Conservation (phyloP, 2,888 invertebrate species). For the Malacosoma neustria region DNA sequence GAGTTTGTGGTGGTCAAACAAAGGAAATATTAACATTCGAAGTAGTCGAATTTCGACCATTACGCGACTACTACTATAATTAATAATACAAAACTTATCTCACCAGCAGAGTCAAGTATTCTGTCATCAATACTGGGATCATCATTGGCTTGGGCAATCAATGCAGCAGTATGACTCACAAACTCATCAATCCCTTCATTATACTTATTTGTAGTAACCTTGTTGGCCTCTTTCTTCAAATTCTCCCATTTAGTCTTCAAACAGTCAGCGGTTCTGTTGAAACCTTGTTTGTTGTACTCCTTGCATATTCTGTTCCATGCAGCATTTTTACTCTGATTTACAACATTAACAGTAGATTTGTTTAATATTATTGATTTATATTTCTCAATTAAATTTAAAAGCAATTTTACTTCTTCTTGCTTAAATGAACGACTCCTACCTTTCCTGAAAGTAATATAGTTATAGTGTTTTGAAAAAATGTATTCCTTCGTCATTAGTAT, state of each 20-base stretch:
- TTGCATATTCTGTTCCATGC: conserved; percentile 49
- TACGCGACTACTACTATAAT: no score
- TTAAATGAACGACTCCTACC: conserved; percentile 44
- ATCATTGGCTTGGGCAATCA: conserved; percentile 14
- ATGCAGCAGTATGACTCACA: conserved; percentile 25
- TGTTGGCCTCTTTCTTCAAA: conserved; percentile 40
- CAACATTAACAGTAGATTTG: conserved; percentile 35
- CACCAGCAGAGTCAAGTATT: neutral
- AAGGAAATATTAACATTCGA: no score
- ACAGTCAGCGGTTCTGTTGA: conserved; percentile 33
- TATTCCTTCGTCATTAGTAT: no score
- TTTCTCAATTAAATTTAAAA: conserved; percentile 41
- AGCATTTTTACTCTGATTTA: conserved; percentile 39
- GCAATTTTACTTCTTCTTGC: conserved; percentile 35
- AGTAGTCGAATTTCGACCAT: no score
- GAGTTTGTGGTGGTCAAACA: no score
- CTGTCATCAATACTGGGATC: neutral
- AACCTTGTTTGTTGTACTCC: conserved; percentile 36
- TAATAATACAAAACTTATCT: no score
- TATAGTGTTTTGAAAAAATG: neutral
- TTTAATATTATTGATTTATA: conserved; percentile 45
- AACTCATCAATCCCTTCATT: conserved; percentile 29
- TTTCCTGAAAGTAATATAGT: conserved; percentile 20
- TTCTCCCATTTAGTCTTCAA: conserved; percentile 58
- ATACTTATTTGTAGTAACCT: conserved; percentile 30